Evolutionary conservation across 2,113 vertebrate genomes (phyloP), one percentile per base, ranked within the genome.

Genomic region (Cyphotilapia sp.): DNA sequence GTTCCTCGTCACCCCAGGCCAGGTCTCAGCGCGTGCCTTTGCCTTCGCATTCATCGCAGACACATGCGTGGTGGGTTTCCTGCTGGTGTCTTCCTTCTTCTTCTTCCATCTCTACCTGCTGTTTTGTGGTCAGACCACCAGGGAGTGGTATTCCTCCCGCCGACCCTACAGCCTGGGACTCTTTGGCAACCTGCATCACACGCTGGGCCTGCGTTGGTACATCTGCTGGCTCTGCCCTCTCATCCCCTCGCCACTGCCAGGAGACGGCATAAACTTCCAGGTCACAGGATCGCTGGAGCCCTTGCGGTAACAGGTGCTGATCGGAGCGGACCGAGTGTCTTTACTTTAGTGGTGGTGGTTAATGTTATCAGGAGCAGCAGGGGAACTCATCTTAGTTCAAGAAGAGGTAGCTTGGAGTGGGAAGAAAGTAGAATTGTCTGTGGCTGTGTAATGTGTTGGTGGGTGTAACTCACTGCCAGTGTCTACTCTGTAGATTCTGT

Each of bases 21-120:
- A 97, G 80, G 97, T 98, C 69, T 96, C 97, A 2, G 94, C 97
- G 4, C 95, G 95, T 1, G 97, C 97, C 74, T 98, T 98, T 29
- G 81, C 96, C 29, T 96, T 97, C 27, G 97, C 98, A 63, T 98
- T 98, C 63, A 97, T 98, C 66, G 97, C 97, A 0, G 98, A 98
- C 93, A 97, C 97, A 0, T 98, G 98, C 1, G 96, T 98, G 9
- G 97, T 97, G 11, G 97, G 97, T 11, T 97, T 97, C 9, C 93
- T 98, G 69, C 91, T 98, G 56, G 97, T 98, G 3, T 96, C 96
- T 2, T 97, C 96, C 4, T 98, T 98, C 92, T 97, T 98, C 83
- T 96, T 97, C 84, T 97, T 98, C 92, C 98, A 98, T 9, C 91
- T 97, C 31, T 92, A 90, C 83, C 93, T 98, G 93, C 92, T 98